Base-by-base conservation (phyloP, 2,797 vertebrate species). In the Labeo calbasu region DNA sequence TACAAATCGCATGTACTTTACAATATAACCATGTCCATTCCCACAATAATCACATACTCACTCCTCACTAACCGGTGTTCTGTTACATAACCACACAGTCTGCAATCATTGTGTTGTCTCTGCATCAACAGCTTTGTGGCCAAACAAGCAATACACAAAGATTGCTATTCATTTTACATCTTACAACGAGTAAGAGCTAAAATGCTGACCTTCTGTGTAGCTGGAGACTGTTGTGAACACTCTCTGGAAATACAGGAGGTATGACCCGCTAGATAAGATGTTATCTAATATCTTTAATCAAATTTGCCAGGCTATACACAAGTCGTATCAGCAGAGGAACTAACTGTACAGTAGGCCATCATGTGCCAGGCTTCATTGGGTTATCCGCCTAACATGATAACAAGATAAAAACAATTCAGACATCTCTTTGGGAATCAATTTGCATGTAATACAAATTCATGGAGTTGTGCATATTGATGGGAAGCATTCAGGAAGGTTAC, bases 221-320 rank as follows among this genome's bases (percentile, higher is more conserved):
- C 68, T 48, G 40, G 51, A 65, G 63, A 46, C 65, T 73, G 48
- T 43, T n/a, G 40, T 77, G 55, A 77, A 84, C 25, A 71, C 53
- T 57, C 77, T 28, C 50, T 83, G 79, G 23, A 59, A 84, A 71
- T 70, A 66, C 66, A 84, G 28, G 53, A 75, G 51, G 43, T 72
- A 78, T 73, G 77, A 77, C 11, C 25, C 7, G 50, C 61, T 50
- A 81, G 57, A 85, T 83, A 83, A 86, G 82, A 53, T 83, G 79
- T 83, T 78, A 83, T 86, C 72, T 75, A 77, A 61, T 59, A 80
- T 59, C 79, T 88, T 70, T 84, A 84, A 86, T 87, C 70, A 69
- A 61, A 84, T 84, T 72, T 71, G 59, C 73, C n/a, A 46, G 17
- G 43, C 61, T 48, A 65, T 80, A 84, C 43, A 59, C 68, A 76